Conservation (phyloP, 2,797 vertebrate genomes). For the Pseudotriccus pelzelni region DNA sequence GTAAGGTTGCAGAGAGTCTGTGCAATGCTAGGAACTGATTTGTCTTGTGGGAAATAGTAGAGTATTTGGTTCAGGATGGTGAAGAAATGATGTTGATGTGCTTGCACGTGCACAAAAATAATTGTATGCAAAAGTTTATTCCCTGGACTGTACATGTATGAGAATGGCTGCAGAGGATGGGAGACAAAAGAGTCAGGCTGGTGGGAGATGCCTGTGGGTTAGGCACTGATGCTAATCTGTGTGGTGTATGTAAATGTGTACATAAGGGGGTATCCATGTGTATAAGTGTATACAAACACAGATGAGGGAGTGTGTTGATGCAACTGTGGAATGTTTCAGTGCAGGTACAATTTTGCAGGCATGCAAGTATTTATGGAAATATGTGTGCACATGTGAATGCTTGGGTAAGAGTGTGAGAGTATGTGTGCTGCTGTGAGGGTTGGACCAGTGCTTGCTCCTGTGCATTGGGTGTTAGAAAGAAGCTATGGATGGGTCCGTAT, state of each 20-base stretch:
- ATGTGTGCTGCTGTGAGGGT: not conserved
- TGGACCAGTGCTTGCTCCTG: not conserved
- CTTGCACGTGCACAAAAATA: not conserved
- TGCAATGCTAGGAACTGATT: not conserved
- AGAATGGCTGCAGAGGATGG: not conserved
- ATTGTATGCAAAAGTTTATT: not conserved
- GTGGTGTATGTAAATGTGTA: not conserved
- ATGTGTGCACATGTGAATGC: rapidly evolving
- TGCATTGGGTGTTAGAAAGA: not conserved
- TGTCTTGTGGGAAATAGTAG: not conserved
- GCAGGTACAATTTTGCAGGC: not conserved
- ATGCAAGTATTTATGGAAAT: not conserved
- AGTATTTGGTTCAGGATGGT: not conserved
- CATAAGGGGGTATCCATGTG: not conserved
- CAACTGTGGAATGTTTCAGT: not conserved
- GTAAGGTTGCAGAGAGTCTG: not conserved
- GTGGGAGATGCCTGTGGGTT: not conserved
- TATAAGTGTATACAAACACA: not conserved
- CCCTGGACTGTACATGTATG: not conserved
- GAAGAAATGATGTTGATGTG: rapidly evolving
- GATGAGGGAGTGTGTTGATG: not conserved
- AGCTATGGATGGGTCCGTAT: not conserved
- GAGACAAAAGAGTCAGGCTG: not conserved
- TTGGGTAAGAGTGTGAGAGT: not conserved
- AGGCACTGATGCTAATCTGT: not conserved